Evolutionary conservation across 2,888 invertebrate genomes (phyloP), one percentile per base, ranked within the genome.

Genomic region (Nesidiocoris tenuis): DNA sequence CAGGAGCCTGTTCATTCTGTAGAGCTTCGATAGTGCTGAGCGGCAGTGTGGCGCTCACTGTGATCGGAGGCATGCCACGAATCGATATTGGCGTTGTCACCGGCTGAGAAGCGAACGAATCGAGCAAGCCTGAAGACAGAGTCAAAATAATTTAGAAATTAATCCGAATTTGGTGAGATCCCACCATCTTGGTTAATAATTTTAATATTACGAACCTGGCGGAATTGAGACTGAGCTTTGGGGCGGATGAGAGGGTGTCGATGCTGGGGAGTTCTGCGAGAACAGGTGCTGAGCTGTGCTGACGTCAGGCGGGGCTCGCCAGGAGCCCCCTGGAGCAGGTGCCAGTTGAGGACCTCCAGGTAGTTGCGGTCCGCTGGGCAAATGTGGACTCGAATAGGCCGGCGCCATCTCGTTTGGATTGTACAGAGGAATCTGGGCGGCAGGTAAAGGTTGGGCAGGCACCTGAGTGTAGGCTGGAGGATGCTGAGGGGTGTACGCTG

Each of bases 11-110:
- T 77, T 79, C 80, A 65, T 78, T 78, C 76, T 80, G 80, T 56
- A 81, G 76, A 23, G 86, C 87, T 81, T 87, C 87, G 82, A 89
- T 85, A 12, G 88, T 87, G 9, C 87, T 85, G 19, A 88, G 88
- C 0, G 90, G 90, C 80, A 90, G 83, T 19, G 90, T 89, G 18
- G 91, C 90, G 80, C 90, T 91, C 16, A 92, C 92, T 18, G 91
- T 92, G 78, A 92, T 90, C 12, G 92, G 90, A 19, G 92, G 92
- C 91, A 92, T 90, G 54, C 92, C 92, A 23, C 91, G 91, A 79
- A 91, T 84, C 16, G 89, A 88, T 61, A 91, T 88, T 0, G 91
- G 90, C 0, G 90, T 91, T 25, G 89, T 87, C 17, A 90, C 87
- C 0, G 84, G 83, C 68, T 78, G 68, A 21, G 75, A 65, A 2